Percentiles rank a stretch among this genome's conserved stretches.
Evolutionary conservation across 2,113 vertebrate genomes (phyloP).

Genomic region (Ahaetulla prasina): DNA sequence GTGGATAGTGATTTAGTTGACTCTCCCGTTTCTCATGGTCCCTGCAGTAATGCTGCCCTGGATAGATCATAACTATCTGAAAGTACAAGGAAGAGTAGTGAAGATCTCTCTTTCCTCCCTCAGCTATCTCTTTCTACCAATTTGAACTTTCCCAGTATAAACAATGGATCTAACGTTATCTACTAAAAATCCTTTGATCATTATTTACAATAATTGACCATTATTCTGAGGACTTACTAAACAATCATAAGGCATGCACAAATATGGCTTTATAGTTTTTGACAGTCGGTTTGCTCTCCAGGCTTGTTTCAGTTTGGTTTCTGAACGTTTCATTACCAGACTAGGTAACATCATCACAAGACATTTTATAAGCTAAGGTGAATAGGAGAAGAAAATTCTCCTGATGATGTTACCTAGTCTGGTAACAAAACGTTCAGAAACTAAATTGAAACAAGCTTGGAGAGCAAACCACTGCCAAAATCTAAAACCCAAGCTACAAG

Average conservation of each 20-base stretch:
- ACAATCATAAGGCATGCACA: background rate
- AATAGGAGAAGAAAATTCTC: no score
- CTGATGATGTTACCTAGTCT: no score
- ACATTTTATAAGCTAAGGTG: no score
- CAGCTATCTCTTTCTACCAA: background rate
- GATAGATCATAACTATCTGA: background rate
- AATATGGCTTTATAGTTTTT: background rate
- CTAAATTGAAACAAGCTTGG: no score
- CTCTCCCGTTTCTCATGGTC: background rate
- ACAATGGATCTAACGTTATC: background rate
- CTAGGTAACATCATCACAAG: no score
- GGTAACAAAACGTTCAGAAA: no score
- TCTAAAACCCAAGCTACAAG: no score
- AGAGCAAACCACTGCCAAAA: no score
- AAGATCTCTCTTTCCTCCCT: background rate
- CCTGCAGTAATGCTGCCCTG: background rate
- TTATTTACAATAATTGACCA: background rate
- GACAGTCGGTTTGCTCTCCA: no score
- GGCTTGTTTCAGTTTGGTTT: no score
- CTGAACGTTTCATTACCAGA: no score
- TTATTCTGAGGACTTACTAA: background rate
- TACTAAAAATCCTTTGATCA: background rate
- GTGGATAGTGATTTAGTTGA: background rate
- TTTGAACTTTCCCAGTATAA: background rate
- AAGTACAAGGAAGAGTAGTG: background rate